phyloP scores from a whole-genome alignment of 2,113 vertebrate species.

The Cinclus cinclus region DNA sequence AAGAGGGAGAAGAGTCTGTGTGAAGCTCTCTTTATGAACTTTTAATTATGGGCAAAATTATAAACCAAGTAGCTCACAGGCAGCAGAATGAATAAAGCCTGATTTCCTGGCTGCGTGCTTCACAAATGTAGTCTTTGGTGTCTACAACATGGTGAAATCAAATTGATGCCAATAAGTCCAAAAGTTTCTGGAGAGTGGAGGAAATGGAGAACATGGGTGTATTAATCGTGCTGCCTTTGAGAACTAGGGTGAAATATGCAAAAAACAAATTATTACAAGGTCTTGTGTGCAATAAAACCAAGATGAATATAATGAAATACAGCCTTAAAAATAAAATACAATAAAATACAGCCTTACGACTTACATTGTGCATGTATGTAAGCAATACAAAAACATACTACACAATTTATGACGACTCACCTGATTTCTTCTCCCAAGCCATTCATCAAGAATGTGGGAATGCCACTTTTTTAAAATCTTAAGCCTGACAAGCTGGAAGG shows the following conservation, averaged over 20 bases:
- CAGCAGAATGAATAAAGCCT: background rate
- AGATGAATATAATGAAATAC: background rate
- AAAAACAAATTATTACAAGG: constrained; percentile 9
- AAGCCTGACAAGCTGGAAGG: background rate
- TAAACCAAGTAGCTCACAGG: background rate
- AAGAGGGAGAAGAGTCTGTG: background rate
- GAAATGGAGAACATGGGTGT: background rate
- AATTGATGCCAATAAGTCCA: background rate
- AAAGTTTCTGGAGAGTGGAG: background rate
- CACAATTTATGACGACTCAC: background rate
- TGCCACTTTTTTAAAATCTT: background rate
- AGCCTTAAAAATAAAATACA: background rate
- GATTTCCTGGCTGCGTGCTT: background rate
- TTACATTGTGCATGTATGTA: background rate
- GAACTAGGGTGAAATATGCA: background rate
- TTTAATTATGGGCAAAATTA: background rate
- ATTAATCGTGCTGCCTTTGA: background rate
- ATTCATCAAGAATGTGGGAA: background rate
- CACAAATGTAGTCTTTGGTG: background rate
- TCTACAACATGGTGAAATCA: background rate
- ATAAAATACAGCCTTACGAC: background rate
- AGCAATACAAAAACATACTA: background rate
- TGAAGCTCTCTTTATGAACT: background rate
- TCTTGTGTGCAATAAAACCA: background rate
- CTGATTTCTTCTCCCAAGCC: background rate